Evolutionary conservation across 1,140 invertebrate species (phyloP).

Genomic region (Habropoda laboriosa): DNA sequence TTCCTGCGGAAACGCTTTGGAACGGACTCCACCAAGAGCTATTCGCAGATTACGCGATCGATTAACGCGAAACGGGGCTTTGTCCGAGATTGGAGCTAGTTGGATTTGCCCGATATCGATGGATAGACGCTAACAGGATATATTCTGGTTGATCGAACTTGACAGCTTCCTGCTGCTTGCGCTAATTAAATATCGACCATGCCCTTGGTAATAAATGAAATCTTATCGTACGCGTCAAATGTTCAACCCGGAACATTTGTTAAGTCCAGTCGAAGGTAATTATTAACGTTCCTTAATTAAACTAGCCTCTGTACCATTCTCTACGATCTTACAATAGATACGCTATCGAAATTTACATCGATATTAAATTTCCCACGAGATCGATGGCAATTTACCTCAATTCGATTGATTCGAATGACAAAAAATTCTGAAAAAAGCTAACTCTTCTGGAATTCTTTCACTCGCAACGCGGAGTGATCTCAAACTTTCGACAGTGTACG

Average conservation of each 20-base stretch:
- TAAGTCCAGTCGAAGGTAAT: too few relatives aligned
- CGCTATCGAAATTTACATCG: too few relatives aligned
- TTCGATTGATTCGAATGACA: too few relatives aligned
- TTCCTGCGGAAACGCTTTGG: neutral
- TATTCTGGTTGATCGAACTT: conserved; percentile 13
- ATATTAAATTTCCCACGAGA: neutral
- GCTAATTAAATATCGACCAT: conserved; percentile 18
- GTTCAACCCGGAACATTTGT: too few relatives aligned
- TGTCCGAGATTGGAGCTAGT: conserved; percentile 31
- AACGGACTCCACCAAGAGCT: neutral
- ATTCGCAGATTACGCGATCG: conserved; percentile 42
- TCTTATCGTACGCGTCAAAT: neutral
- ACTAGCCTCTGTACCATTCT: too few relatives aligned
- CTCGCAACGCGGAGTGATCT: too few relatives aligned
- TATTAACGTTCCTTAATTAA: too few relatives aligned
- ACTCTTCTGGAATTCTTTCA: too few relatives aligned
- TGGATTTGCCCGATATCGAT: conserved; percentile 21
- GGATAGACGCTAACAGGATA: conserved; percentile 20
- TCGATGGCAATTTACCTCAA: too few relatives aligned
- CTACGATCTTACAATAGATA: too few relatives aligned
- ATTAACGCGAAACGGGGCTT: conserved; percentile 33
- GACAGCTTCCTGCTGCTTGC: neutral
- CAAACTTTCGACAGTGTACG: too few relatives aligned
- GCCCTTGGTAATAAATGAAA: neutral
- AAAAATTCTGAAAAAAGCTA: too few relatives aligned